These are phyloP conservation scores for Hydriomena furcata DNA, from an alignment of 2,888 invertebrate genomes.

Conservation along the genomic window DNA sequence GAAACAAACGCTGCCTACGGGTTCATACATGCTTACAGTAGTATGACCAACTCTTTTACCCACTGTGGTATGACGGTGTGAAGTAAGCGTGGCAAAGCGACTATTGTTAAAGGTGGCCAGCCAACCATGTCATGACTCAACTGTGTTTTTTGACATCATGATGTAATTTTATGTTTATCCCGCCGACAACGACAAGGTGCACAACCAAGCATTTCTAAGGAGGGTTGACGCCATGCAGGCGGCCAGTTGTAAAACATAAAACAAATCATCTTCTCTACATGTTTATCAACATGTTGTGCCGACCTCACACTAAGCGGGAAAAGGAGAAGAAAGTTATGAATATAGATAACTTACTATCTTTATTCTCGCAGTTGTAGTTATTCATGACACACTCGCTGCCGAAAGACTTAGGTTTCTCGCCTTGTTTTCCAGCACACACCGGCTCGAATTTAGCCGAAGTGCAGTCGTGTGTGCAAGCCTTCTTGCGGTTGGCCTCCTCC, in stretches of 20 bases:
- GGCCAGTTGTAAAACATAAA: too few relatives aligned
- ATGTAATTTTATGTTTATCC: background rate
- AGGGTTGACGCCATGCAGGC: too few relatives aligned
- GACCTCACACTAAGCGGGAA: too few relatives aligned
- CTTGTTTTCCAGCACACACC: constrained; percentile 85
- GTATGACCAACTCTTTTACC: constrained; percentile 3
- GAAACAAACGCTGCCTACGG: background rate
- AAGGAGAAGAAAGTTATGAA: too few relatives aligned
- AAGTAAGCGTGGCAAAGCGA: constrained; percentile 13
- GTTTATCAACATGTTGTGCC: too few relatives aligned
- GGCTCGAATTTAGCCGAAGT: constrained; percentile 76
- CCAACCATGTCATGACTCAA: constrained; percentile 28
- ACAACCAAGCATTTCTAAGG: too few relatives aligned
- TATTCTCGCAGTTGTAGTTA: constrained; percentile 86
- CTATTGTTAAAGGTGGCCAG: constrained; percentile 20
- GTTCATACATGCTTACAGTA: constrained; percentile 1
- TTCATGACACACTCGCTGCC: constrained; percentile 85
- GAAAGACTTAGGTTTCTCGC: constrained; percentile 83
- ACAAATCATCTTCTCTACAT: too few relatives aligned
- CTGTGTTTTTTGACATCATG: constrained; percentile 11
- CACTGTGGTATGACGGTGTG: constrained; percentile 23
- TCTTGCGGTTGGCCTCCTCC: constrained; percentile 80
- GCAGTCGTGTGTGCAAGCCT: constrained; percentile 83
- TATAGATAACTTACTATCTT: constrained; percentile 82
- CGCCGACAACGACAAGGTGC: too few relatives aligned